Percentiles rank a stretch among this genome's conserved stretches.
phyloP scores from a whole-genome alignment of 2,113 vertebrate species.

The Rana temporaria region DNA sequence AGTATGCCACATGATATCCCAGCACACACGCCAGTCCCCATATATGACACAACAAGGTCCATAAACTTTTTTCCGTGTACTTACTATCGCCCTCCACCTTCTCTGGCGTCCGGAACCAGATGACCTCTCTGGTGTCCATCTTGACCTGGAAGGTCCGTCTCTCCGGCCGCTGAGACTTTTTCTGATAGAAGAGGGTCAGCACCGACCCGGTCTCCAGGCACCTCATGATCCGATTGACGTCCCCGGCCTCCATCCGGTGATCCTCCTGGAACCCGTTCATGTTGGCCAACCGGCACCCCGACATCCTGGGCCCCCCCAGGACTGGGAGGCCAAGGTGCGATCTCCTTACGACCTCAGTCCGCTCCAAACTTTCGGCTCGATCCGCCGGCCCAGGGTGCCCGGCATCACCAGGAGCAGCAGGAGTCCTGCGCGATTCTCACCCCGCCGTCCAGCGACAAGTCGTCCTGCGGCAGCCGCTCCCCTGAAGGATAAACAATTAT shows the following conservation, averaged over 20 bases:
- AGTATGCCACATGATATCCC: too few relatives aligned
- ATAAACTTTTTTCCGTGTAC: constrained; percentile 57
- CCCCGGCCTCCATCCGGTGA: constrained; percentile 65
- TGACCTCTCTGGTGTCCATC: constrained; percentile 77
- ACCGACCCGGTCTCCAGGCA: constrained; percentile 82
- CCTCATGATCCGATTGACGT: constrained; percentile 75
- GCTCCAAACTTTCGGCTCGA: neutral
- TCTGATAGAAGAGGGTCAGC: constrained; percentile 86
- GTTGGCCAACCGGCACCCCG: constrained; percentile 74
- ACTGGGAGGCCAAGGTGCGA: too few relatives aligned
- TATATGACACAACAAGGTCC: too few relatives aligned
- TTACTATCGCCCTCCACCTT: constrained; percentile 83
- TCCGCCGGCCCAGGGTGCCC: neutral
- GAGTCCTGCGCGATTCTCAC: too few relatives aligned
- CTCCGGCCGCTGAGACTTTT: constrained; percentile 85
- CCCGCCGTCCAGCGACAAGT: too few relatives aligned
- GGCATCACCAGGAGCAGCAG: neutral
- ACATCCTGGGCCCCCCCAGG: constrained; percentile 73
- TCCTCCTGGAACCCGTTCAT: constrained; percentile 81
- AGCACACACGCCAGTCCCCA: too few relatives aligned
- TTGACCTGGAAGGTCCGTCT: constrained; percentile 83
- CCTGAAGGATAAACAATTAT: too few relatives aligned
- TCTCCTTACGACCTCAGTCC: neutral
- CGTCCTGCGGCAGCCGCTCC: too few relatives aligned
- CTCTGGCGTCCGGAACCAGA: constrained; percentile 80